Percentiles rank a stretch among this genome's conserved stretches.
Evolutionary conservation across 2,113 vertebrate species (phyloP).

Genomic region (Tinamus guttatus): DNA sequence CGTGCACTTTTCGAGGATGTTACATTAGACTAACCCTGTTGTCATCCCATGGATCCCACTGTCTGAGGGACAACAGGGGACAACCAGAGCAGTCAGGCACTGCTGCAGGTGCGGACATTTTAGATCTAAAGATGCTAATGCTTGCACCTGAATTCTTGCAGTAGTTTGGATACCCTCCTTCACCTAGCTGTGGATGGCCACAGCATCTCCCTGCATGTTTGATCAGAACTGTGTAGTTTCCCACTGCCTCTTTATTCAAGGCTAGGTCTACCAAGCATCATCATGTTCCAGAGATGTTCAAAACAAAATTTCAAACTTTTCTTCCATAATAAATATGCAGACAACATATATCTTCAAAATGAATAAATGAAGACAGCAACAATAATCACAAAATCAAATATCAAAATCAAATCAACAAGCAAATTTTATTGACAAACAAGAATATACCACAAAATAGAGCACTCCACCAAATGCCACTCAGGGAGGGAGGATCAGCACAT

Average conservation of each 20-base stretch:
- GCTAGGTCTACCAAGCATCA: background rate
- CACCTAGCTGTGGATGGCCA: background rate
- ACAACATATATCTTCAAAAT: background rate
- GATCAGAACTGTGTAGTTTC: background rate
- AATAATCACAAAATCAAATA: background rate
- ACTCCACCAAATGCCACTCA: background rate
- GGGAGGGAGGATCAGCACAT: background rate
- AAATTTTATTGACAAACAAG: background rate
- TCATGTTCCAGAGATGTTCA: background rate
- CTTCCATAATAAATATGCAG: background rate
- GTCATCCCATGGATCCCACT: rapidly evolving
- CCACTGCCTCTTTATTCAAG: background rate
- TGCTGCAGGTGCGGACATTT: background rate
- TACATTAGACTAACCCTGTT: background rate
- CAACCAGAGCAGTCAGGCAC: background rate
- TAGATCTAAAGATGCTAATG: rapidly evolving
- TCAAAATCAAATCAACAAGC: background rate
- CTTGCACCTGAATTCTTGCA: background rate
- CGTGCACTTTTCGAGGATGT: background rate
- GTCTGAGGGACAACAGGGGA: no score
- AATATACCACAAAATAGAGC: background rate
- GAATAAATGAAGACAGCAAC: background rate
- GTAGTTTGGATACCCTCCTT: background rate
- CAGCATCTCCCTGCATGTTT: background rate
- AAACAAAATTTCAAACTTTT: background rate